Base-by-base conservation (phyloP, 2,113 vertebrate genomes). In the Cyprinus carpio region DNA sequence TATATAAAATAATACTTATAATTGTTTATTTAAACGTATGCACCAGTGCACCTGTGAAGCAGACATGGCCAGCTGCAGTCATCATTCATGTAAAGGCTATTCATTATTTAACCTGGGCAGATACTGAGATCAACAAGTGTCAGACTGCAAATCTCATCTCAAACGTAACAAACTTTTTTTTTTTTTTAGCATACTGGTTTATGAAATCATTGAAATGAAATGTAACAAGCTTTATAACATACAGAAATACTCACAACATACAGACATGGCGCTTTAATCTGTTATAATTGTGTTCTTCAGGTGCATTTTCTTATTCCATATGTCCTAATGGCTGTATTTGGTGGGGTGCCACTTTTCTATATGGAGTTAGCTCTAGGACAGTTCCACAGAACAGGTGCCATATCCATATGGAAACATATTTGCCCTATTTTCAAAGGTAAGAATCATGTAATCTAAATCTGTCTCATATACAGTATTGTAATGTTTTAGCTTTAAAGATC, bases 351-450 rank as follows among this genome's bases (percentile, higher is more conserved):
- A 1, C 96, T 97, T 87, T 98, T 98, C 89, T 98, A 97, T 93
- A 98, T 98, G 97, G 97, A 98, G 93, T 93, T 98, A 92, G 96
- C 96, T 0, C 92, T 98, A 83, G 97, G 97, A 37, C 97, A 98
- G 90, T 98, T 96, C 88, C 97, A 98, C 91, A 93, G 96, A 87
- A 96, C 92, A 0, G 97, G 97, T 0, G 97, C 96, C 89, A 98
- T 98, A 87, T 95, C 97, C 89, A 97, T 98, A 93, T 98, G 97
- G 97, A 97, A 96, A 87, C 94, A 92, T 91, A 97, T 97, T 91
- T 98, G 97, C 81, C 97, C 97, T 85, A 97, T 98, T 90, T 98
- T 98, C 79, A 98, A 98, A 96, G 97, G 97, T 97, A 88, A 74
- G 82, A 15, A 40, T 9, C 40, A 40, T 40, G 40, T 40, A 7